These are phyloP conservation scores for Gobio gobio DNA, from an alignment of 2,113 vertebrate genomes.

Conservation along the genomic window DNA sequence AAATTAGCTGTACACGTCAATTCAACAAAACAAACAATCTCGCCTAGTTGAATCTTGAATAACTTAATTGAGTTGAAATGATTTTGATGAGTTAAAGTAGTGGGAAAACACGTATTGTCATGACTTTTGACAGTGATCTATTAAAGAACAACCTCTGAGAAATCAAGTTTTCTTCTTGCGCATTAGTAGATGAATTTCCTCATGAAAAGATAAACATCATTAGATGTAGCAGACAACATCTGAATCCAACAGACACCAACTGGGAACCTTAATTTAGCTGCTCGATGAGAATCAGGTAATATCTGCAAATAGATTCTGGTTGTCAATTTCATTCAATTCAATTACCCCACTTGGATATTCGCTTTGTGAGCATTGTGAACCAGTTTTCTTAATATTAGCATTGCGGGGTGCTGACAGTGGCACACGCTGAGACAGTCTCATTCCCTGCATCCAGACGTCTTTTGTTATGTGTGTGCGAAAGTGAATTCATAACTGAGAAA, in stretches of 20 bases:
- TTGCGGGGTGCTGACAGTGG: neutral
- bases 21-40: too few species aligned
- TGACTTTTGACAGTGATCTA: neutral
- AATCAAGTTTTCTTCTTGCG: neutral
- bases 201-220: neutral
- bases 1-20: too few species aligned
- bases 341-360: constrained; percentile 16
- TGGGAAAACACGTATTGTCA: too few species aligned
- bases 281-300: constrained; percentile 39
- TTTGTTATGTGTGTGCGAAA: neutral
- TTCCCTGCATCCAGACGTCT: neutral
- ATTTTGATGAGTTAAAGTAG: too few species aligned
- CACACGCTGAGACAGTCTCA: constrained; percentile 10
- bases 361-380: constrained; percentile 17
- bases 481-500: neutral
- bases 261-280: neutral
- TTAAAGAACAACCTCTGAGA: neutral
- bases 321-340: constrained; percentile 28
- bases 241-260: constrained; percentile 26
- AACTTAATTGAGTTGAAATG: too few species aligned
- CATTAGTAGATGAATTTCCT: neutral
- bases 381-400: constrained; percentile 25
- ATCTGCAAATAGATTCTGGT: constrained; percentile 19
- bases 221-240: neutral
- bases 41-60: too few species aligned